These are phyloP conservation scores for Heliconius aoede DNA, from an alignment of 2,888 invertebrate genomes.

Conservation along the genomic window DNA sequence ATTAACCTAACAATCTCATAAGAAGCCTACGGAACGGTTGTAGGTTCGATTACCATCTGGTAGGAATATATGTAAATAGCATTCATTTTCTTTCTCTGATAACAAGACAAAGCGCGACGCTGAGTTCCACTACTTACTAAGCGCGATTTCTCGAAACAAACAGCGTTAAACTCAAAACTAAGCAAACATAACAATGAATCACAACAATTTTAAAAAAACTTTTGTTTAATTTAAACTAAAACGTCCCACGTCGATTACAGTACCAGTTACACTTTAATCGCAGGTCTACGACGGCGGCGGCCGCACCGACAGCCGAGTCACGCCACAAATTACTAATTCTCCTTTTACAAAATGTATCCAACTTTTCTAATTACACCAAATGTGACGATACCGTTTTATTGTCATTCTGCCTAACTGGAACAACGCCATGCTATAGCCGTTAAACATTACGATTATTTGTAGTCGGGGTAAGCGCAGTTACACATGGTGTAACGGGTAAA, in stretches of 20 bases:
- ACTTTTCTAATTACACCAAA: slow-evolving; percentile 79
- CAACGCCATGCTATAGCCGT: slow-evolving; percentile 41
- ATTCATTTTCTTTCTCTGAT: too few species aligned
- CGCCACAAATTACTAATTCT: slow-evolving; percentile 78
- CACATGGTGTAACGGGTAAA: slow-evolving; percentile 16
- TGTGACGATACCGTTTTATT: slow-evolving; percentile 71
- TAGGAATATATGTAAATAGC: too few species aligned
- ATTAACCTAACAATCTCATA: too few species aligned
- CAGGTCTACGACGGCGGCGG: slow-evolving; percentile 57
- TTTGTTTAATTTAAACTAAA: slow-evolving; percentile 15
- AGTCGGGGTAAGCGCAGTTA: slow-evolving; percentile 36
- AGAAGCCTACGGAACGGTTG: too few species aligned
- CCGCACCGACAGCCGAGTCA: slow-evolving; percentile 60
- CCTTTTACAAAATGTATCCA: slow-evolving; percentile 75
- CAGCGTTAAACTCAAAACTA: not conserved
- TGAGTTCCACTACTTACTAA: too few species aligned
- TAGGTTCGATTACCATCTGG: too few species aligned
- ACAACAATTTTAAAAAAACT: slow-evolving; percentile 12
- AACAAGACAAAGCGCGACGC: too few species aligned
- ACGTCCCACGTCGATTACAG: slow-evolving; percentile 15
- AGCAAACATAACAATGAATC: slow-evolving; percentile 5
- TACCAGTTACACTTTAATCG: slow-evolving; percentile 66
- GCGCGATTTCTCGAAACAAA: too few species aligned
- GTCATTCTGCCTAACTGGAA: slow-evolving; percentile 58
- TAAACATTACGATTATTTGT: slow-evolving; percentile 42